Percentiles rank a stretch among this genome's conserved stretches.
Conservation (phyloP, 2,113 vertebrate genomes). For the Willisornis vidua region DNA sequence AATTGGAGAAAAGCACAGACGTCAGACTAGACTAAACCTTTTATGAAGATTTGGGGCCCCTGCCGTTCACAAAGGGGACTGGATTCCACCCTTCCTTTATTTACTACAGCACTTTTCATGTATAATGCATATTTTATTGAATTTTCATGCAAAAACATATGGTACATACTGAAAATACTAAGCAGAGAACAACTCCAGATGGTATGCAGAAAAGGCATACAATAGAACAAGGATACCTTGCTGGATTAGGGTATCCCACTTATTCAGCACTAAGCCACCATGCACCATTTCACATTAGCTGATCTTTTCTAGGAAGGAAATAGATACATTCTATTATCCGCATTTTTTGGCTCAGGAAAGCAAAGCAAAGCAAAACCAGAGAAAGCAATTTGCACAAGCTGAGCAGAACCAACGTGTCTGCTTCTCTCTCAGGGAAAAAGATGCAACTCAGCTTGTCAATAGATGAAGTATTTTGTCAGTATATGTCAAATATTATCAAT, state of each 20-base stretch:
- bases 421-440: neutral
- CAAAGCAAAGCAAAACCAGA: conserved; percentile 8
- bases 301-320: conserved; percentile 51
- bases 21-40: conserved; percentile 60
- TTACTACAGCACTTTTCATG: conserved; percentile 63
- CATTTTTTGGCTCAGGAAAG: neutral
- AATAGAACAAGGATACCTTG: conserved; percentile 59
- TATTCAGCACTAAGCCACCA: conserved; percentile 54
- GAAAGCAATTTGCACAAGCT: neutral
- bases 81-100: conserved; percentile 50
- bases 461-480: conserved; percentile 2
- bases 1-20: conserved; percentile 53
- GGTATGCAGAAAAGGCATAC: conserved; percentile 55
- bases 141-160: conserved; percentile 72
- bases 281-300: conserved; percentile 55
- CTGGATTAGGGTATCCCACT: conserved; percentile 53
- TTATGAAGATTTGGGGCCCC: conserved; percentile 59
- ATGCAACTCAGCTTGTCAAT: neutral
- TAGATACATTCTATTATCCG: conserved; percentile 47
- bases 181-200: conserved; percentile 68
- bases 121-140: conserved; percentile 68
- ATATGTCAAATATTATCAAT: neutral
- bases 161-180: conserved; percentile 65
- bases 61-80: conserved; percentile 47
- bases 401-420: neutral